These are phyloP conservation scores for Chrysolina americana DNA, from an alignment of 2,888 invertebrate species.

Conservation along the genomic window DNA sequence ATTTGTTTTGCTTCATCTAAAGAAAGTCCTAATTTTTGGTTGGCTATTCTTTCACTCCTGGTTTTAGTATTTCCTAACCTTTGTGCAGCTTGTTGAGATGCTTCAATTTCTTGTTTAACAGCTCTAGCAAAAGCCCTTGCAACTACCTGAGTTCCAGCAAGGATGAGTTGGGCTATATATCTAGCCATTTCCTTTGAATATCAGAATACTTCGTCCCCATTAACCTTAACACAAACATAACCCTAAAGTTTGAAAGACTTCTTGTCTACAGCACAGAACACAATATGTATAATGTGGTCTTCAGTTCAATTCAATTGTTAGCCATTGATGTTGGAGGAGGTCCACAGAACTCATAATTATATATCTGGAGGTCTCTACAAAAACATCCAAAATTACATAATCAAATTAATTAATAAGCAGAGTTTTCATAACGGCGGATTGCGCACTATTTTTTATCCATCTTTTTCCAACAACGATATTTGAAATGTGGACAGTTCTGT, in stretches of 20 bases:
- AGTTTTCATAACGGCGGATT: too few species aligned
- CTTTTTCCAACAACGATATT: too few species aligned
- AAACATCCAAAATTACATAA: too few species aligned
- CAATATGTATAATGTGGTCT: too few species aligned
- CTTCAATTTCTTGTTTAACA: constrained; percentile 87
- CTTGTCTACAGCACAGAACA: neutral
- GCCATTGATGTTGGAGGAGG: too few species aligned
- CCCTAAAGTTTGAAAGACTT: constrained; percentile 38
- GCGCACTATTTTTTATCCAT: too few species aligned
- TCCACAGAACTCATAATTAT: too few species aligned
- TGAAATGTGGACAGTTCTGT: too few species aligned
- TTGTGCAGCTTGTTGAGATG: constrained; percentile 89
- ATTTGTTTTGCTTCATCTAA: constrained; percentile 96
- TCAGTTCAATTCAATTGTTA: too few species aligned
- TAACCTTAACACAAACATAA: constrained; percentile 25
- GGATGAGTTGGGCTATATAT: constrained; percentile 91
- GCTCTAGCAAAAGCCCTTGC: constrained; percentile 94
- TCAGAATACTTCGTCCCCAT: constrained; percentile 7
- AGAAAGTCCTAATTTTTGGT: constrained; percentile 76
- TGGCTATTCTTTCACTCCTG: constrained; percentile 81
- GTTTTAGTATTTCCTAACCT: constrained; percentile 81
- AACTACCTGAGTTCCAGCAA: constrained; percentile 91
- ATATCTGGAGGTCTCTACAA: too few species aligned
- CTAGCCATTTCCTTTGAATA: constrained; percentile 82
- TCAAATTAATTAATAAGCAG: too few species aligned